Percentiles rank a stretch among this genome's conserved stretches.
Evolutionary conservation across 1,140 invertebrate genomes (phyloP).

Genomic region (Drosophila tristis): DNA sequence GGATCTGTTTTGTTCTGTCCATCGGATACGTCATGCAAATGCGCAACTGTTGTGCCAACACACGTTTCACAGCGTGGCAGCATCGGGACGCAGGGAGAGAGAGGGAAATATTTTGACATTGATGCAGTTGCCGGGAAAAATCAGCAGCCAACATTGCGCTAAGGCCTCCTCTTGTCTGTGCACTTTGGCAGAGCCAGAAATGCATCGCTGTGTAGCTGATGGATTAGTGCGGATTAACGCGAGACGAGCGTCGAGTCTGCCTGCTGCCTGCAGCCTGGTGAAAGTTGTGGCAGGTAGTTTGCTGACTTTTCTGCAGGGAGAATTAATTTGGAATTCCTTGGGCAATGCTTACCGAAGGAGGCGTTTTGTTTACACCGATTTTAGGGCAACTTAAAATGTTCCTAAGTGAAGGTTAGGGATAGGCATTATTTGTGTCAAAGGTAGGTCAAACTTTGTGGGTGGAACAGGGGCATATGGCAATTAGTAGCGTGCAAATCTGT

Average conservation of each 20-base stretch:
- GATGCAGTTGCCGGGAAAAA: conserved; percentile 74
- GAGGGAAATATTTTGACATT: conserved; percentile 64
- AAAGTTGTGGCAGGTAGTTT: conserved; percentile 66
- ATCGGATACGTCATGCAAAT: conserved; percentile 60
- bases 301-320: conserved; percentile 5
- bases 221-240: conserved; percentile 69
- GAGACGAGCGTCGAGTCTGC: background rate
- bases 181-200: no score
- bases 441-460: background rate
- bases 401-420: background rate
- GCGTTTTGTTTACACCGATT: conserved; percentile 28
- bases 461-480: background rate
- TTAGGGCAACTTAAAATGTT: background rate
- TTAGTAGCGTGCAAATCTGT: no score
- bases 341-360: background rate
- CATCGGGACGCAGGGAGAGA: background rate
- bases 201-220: conserved; percentile 23
- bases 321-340: conserved; percentile 3
- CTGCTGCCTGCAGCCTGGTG: conserved; percentile 9
- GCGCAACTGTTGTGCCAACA: conserved; percentile 63
- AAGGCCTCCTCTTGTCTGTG: background rate
- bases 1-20: conserved; percentile 17
- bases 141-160: conserved; percentile 70
- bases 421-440: background rate
- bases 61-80: conserved; percentile 50